Evolutionary conservation across 1,140 invertebrate genomes (phyloP).

Genomic region (Papilio xuthus): DNA sequence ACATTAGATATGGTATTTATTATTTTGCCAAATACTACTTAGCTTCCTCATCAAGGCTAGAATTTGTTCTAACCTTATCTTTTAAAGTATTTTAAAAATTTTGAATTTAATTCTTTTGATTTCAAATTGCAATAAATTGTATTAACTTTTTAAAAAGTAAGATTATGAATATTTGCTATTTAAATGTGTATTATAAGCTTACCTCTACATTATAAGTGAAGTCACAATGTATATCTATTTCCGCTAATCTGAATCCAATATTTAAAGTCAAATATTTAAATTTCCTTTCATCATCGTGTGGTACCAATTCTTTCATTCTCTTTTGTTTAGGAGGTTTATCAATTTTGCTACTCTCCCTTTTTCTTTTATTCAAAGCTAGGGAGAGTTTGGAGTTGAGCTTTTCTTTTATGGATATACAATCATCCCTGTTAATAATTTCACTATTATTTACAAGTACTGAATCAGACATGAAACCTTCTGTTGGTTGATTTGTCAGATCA

Average conservation of each 20-base stretch:
- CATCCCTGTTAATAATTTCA: slow-evolving; percentile 72
- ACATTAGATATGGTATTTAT: too few relatives aligned
- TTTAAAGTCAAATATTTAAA: slow-evolving; percentile 64
- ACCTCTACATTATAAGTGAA: slow-evolving; percentile 64
- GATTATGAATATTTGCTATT: neutral
- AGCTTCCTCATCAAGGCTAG: too few relatives aligned
- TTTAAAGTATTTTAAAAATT: too few relatives aligned
- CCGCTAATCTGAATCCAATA: slow-evolving; percentile 66
- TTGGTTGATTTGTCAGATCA: slow-evolving; percentile 36
- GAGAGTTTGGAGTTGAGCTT: slow-evolving; percentile 74
- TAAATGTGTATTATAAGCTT: slow-evolving; percentile 40
- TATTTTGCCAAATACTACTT: neutral
- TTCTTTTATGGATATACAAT: slow-evolving; percentile 74
- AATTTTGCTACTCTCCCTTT: slow-evolving; percentile 62
- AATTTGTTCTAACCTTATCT: too few relatives aligned
- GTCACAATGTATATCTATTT: slow-evolving; percentile 63
- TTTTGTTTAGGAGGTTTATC: slow-evolving; percentile 70
- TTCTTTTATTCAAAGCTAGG: slow-evolving; percentile 73
- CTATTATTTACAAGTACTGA: slow-evolving; percentile 42
- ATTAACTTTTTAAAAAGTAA: neutral
- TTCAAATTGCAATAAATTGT: slow-evolving; percentile 16
- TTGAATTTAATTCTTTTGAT: too few relatives aligned
- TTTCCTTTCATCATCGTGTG: slow-evolving; percentile 46
- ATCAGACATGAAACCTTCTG: slow-evolving; percentile 61
- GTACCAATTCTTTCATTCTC: slow-evolving; percentile 51